These are phyloP conservation scores for Hydrozoanthus gracilis DNA, from an alignment of 92 coral and sea anemone species.

Conservation along the genomic window DNA sequence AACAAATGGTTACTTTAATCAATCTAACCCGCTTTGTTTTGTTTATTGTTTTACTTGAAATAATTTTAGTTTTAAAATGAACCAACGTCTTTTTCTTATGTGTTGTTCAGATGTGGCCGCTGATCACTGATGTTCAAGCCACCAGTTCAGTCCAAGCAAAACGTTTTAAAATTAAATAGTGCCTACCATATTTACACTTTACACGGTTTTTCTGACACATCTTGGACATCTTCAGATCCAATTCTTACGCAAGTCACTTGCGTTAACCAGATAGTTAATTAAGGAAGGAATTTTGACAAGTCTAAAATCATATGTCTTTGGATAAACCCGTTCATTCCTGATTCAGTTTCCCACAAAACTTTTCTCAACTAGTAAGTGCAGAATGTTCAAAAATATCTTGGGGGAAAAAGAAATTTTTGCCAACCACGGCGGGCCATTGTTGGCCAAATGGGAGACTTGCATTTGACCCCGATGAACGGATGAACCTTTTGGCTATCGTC, in stretches of 20 bases:
- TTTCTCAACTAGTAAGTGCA: not conserved
- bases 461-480: not conserved
- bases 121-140: not conserved
- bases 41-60: slow-evolving; percentile 14
- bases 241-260: slow-evolving; percentile 23
- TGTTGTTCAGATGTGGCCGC: slow-evolving; percentile 30
- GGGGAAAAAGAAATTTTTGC: slow-evolving; percentile 3
- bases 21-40: slow-evolving; percentile 35
- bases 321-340: slow-evolving; percentile 15
- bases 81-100: slow-evolving; percentile 16
- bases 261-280: slow-evolving; percentile 23
- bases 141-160: slow-evolving; percentile 29
- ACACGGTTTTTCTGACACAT: slow-evolving; percentile 22
- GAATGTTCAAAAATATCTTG: not conserved
- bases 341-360: slow-evolving; percentile 12
- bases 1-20: not conserved
- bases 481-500: not conserved
- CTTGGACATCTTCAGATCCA: slow-evolving; percentile 18
- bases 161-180: slow-evolving; percentile 50
- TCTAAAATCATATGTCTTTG: slow-evolving; percentile 46
- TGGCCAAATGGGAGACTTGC: not conserved
- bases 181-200: slow-evolving; percentile 53
- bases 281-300: slow-evolving; percentile 39
- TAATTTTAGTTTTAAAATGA: slow-evolving; percentile 42
- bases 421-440: slow-evolving; percentile 17